Evolutionary conservation across 2,888 invertebrate species (phyloP).

Genomic region (Rotaria socialis): DNA sequence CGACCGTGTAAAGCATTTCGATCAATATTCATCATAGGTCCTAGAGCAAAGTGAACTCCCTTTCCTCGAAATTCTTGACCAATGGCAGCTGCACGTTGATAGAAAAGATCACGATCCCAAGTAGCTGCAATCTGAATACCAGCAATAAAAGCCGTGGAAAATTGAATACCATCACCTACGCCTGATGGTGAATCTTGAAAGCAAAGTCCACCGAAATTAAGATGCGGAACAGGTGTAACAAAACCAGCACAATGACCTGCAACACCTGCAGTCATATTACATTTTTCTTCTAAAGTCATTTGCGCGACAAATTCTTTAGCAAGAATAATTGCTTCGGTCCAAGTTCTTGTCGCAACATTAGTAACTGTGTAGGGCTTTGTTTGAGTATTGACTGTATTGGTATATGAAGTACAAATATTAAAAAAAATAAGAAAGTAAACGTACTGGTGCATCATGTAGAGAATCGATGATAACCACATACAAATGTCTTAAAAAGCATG

Average conservation of each 20-base stretch:
- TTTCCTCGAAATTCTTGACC: neutral
- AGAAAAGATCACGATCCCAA: neutral
- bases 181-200: conserved; percentile 7
- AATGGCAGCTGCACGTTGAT: neutral
- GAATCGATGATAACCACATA: too few relatives aligned
- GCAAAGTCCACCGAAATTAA: neutral
- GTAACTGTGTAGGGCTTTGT: neutral
- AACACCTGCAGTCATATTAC: neutral
- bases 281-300: neutral
- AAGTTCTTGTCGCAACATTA: neutral
- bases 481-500: too few relatives aligned
- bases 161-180: conserved; percentile 14
- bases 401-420: neutral
- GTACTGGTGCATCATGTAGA: too few relatives aligned
- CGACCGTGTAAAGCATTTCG: neutral
- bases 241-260: neutral
- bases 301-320: neutral
- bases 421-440: neutral
- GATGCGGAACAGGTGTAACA: neutral
- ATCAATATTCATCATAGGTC: too few relatives aligned
- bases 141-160: neutral
- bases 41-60: too few relatives aligned
- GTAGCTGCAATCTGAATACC: neutral
- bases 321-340: neutral
- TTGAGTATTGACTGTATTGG: neutral